Evolutionary conservation across 2,113 vertebrate species (phyloP).

Genomic region (Coregonus clupeaformis): DNA sequence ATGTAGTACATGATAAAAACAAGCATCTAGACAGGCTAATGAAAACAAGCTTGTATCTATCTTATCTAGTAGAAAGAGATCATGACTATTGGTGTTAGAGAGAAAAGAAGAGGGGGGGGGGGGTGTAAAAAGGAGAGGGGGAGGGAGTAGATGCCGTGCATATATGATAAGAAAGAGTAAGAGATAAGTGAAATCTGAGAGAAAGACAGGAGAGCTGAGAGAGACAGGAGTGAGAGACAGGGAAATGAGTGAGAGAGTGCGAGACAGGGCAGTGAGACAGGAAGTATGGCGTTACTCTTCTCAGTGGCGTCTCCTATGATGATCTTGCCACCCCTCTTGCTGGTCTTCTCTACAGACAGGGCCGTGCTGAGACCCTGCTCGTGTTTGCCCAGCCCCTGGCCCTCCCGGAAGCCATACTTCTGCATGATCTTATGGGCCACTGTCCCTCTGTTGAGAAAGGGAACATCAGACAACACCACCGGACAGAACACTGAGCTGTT

Average conservation of each 20-base stretch:
- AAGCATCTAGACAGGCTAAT: neutral
- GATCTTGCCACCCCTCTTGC: slow-evolving; percentile 97
- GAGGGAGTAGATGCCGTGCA: too few species aligned
- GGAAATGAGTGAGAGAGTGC: neutral
- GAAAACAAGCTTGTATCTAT: neutral
- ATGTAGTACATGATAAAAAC: neutral
- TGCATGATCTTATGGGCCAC: slow-evolving; percentile 99
- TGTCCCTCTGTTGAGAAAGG: slow-evolving; percentile 79
- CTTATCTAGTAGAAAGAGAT: neutral
- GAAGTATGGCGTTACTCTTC: slow-evolving; percentile 76
- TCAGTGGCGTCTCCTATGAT: slow-evolving; percentile 89
- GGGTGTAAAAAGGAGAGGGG: neutral
- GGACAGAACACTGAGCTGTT: neutral
- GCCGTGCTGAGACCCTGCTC: slow-evolving; percentile 96
- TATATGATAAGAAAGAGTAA: neutral
- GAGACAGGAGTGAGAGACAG: neutral
- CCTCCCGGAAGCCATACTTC: slow-evolving; percentile 97
- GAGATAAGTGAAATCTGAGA: neutral
- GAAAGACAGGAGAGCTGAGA: neutral
- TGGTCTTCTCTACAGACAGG: slow-evolving; percentile 95
- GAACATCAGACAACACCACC: neutral
- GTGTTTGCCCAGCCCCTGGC: slow-evolving; percentile 95
- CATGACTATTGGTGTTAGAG: neutral
- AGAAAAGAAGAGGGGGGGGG: neutral
- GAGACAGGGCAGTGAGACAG: neutral